Evolutionary conservation across 64 coral and sea anemone species (phyloP).

Genomic region (Astreopora myriophthalma): DNA sequence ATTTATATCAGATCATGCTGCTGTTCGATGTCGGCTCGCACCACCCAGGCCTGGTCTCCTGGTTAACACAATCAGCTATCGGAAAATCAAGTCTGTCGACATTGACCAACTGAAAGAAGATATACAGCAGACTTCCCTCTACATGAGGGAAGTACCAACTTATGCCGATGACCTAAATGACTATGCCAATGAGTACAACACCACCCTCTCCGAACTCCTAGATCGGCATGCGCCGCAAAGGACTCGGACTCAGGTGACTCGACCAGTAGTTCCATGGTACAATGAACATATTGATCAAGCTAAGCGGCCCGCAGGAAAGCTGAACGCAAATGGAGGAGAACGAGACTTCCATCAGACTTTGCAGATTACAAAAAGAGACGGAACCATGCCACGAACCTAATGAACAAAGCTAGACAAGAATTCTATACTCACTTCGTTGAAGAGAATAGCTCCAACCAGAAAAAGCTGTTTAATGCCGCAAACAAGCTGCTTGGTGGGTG

Average conservation of each 20-base stretch:
- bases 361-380: neutral
- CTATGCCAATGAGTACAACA: neutral
- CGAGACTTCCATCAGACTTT: neutral
- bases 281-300: slow-evolving; percentile 6
- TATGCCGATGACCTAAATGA: neutral
- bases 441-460: neutral
- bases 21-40: neutral
- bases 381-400: slow-evolving; percentile 14
- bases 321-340: slow-evolving; percentile 50
- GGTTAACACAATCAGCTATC: neutral
- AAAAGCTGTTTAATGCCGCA: slow-evolving; percentile 51
- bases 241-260: neutral
- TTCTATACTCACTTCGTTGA: neutral
- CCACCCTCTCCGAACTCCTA: neutral
- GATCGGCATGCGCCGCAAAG: neutral
- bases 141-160: neutral
- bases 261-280: slow-evolving; percentile 21
- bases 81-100: neutral
- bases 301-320: neutral
- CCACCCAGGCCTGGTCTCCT: neutral
- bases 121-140: neutral
- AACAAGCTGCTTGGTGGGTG: slow-evolving; percentile 12
- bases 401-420: slow-evolving; percentile 22
- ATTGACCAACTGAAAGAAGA: neutral
- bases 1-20: slow-evolving; percentile 12